These are phyloP conservation scores for Chloroclysta siterata DNA, from an alignment of 2,888 invertebrate genomes.

Conservation along the genomic window DNA sequence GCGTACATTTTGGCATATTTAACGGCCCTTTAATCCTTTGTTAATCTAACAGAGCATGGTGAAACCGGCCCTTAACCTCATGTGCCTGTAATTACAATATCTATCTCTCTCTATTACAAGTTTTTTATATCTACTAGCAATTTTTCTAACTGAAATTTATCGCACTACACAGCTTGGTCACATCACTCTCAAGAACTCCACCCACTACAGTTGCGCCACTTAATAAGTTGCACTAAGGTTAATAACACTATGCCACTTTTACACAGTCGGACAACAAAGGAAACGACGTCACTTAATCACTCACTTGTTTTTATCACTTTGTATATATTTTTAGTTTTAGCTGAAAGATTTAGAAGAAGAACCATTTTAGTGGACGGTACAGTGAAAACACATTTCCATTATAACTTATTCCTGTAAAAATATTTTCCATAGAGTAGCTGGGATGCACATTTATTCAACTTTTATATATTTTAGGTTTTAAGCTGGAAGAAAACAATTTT, in stretches of 20 bases:
- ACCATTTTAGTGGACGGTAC: not conserved
- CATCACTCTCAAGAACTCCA: constrained; percentile 21
- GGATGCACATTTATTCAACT: too few species aligned
- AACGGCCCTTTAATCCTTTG: too few species aligned
- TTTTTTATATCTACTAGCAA: not conserved
- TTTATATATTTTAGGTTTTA: too few species aligned
- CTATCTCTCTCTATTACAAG: not conserved
- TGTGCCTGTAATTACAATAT: too few species aligned
- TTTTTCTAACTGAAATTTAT: constrained; percentile 16
- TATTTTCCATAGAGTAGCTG: not conserved
- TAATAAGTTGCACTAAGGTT: constrained; percentile 35
- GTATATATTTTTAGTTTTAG: not conserved
- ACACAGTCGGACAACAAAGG: constrained; percentile 54
- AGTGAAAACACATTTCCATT: not conserved
- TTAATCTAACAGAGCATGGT: too few species aligned
- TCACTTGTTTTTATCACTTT: constrained; percentile 9
- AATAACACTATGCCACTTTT: constrained; percentile 45
- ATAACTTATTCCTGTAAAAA: too few species aligned
- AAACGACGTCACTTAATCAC: constrained; percentile 54
- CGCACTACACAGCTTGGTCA: not conserved
- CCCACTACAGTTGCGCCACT: constrained; percentile 30
- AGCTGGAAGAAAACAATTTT: too few species aligned
- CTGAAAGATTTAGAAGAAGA: constrained; percentile 1
- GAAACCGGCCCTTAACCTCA: too few species aligned
- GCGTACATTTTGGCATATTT: too few species aligned